Percentiles rank a stretch among this genome's conserved stretches.
phyloP scores from a whole-genome alignment of 2,113 vertebrate genomes.

The Larimichthys polyactis region DNA sequence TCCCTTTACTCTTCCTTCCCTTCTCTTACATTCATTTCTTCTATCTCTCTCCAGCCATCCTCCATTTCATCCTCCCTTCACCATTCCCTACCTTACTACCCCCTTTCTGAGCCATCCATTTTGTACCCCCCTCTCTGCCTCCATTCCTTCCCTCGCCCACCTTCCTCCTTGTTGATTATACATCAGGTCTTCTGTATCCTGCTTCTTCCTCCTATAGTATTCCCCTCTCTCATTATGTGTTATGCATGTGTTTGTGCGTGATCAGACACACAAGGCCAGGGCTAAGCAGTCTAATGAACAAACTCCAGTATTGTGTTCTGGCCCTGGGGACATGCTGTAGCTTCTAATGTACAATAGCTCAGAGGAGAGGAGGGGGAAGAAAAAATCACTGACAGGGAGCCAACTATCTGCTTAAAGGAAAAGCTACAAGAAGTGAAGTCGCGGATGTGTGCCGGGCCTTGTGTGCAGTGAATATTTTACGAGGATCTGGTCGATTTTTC shows the following conservation, averaged over 20 bases:
- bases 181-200: constrained; percentile 51
- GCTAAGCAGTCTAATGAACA: constrained; percentile 80
- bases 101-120: constrained; percentile 17
- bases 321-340: constrained; percentile 65
- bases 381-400: constrained; percentile 56
- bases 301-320: constrained; percentile 74
- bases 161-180: constrained; percentile 57
- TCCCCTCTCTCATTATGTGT: constrained; percentile 70
- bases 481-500: constrained; percentile 33
- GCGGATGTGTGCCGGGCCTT: neutral
- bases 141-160: constrained; percentile 11
- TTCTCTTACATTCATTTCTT: neutral
- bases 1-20: neutral
- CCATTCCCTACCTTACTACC: constrained; percentile 1
- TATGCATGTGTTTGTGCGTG: constrained; percentile 70
- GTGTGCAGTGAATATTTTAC: constrained; percentile 52
- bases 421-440: constrained; percentile 30
- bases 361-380: constrained; percentile 49
- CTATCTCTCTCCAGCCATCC: neutral
- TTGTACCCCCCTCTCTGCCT: constrained; percentile 1
- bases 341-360: constrained; percentile 73
- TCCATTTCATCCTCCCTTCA: neutral
- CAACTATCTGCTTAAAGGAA: constrained; percentile 61
- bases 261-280: constrained; percentile 73
- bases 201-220: constrained; percentile 53